Evolutionary conservation across 1,140 invertebrate genomes (phyloP).

Genomic region (Euborellia annulipes): DNA sequence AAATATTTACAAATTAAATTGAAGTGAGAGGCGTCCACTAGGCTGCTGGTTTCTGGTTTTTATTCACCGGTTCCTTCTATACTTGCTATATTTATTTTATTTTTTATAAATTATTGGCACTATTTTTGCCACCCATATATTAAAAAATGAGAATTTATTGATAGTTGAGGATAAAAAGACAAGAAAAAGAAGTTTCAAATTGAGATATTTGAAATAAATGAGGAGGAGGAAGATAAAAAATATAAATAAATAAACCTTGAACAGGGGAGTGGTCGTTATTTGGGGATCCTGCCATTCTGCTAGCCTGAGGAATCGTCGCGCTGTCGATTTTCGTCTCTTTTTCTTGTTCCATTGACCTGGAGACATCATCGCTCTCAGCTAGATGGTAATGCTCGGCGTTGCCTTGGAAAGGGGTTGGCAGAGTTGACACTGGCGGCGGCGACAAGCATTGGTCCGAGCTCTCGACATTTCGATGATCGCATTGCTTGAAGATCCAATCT

Average conservation of each 20-base stretch:
- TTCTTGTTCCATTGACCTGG: neutral
- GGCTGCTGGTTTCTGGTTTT: too few species aligned
- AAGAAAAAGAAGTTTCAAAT: too few species aligned
- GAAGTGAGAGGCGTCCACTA: too few species aligned
- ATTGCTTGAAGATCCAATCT: conserved; percentile 69
- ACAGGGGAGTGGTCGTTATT: neutral
- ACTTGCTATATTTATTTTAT: too few species aligned
- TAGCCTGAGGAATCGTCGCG: neutral
- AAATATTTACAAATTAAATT: too few species aligned
- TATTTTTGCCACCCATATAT: too few species aligned
- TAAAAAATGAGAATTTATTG: too few species aligned
- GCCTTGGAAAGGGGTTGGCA: too few species aligned
- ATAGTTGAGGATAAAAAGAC: too few species aligned
- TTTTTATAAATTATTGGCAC: too few species aligned
- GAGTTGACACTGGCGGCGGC: conserved; percentile 2
- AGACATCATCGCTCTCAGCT: neutral
- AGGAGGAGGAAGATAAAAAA: conserved; percentile 5
- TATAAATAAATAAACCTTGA: conserved; percentile 7
- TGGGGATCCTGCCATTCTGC: neutral
- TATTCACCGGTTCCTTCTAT: too few species aligned
- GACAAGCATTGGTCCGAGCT: conserved; percentile 28
- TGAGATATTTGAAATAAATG: conserved; percentile 7
- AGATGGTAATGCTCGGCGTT: too few species aligned
- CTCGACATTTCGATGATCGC: conserved; percentile 36
- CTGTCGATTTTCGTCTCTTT: neutral